Percentiles rank a stretch among this genome's conserved stretches.
These are phyloP conservation scores for Nibea albiflora DNA, from an alignment of 2,113 vertebrate genomes.

Conservation along the genomic window DNA sequence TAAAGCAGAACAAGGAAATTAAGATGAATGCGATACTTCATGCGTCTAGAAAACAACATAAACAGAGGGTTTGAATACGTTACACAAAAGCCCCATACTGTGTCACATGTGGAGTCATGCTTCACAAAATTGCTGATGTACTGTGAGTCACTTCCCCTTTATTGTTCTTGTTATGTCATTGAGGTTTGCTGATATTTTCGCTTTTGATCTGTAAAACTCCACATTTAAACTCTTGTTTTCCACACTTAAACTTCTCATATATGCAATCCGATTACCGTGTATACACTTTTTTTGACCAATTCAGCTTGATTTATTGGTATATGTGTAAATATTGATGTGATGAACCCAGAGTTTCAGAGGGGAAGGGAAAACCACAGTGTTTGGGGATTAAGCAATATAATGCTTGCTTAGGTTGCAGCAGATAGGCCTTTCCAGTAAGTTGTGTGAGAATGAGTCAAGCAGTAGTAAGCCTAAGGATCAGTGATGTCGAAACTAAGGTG, in stretches of 20 bases:
- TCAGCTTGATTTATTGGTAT: background rate
- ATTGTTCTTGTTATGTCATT: background rate
- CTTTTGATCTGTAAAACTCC: background rate
- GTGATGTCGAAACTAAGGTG: slow-evolving; percentile 79
- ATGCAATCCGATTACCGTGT: background rate
- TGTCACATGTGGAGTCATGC: slow-evolving; percentile 28
- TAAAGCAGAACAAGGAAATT: slow-evolving; percentile 35
- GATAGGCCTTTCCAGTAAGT: slow-evolving; percentile 57
- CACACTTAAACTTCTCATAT: background rate
- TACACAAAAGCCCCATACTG: slow-evolving; percentile 13
- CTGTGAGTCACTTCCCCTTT: slow-evolving; percentile 31
- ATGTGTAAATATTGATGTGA: background rate
- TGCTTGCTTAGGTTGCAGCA: background rate
- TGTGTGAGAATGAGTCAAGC: slow-evolving; percentile 66
- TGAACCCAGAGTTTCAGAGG: background rate
- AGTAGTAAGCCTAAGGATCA: slow-evolving; percentile 53
- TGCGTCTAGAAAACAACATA: slow-evolving; percentile 24
- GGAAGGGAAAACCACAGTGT: background rate
- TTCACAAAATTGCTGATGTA: background rate
- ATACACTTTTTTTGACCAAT: background rate
- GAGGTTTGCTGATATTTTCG: background rate
- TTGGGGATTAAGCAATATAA: slow-evolving; percentile 25
- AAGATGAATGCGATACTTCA: slow-evolving; percentile 3
- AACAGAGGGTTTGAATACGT: background rate
- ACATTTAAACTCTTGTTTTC: background rate